Conservation (phyloP, 1,140 invertebrate species). For the Glossosoma conforme region DNA sequence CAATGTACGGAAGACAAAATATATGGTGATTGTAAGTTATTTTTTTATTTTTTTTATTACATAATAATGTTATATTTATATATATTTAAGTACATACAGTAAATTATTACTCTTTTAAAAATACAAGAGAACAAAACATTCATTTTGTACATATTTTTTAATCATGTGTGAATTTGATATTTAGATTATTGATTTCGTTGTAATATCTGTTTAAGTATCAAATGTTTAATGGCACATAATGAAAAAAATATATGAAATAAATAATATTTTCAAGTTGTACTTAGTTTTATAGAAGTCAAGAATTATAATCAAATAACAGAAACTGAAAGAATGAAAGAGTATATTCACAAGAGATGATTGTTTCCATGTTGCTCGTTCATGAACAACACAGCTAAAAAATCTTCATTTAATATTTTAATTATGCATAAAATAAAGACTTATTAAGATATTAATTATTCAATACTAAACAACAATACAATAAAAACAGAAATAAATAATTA, state of each 20-base stretch:
- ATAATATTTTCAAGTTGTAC: too few species aligned
- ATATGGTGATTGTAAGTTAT: slow-evolving; percentile 9
- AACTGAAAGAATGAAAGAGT: too few species aligned
- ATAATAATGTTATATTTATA: neutral
- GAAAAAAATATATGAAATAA: too few species aligned
- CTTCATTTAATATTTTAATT: too few species aligned
- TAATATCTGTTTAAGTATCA: slow-evolving; percentile 1
- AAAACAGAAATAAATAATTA: too few species aligned
- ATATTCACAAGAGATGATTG: too few species aligned
- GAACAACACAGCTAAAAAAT: too few species aligned
- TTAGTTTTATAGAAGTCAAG: neutral
- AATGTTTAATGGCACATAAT: neutral
- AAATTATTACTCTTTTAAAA: neutral
- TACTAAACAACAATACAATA: too few species aligned
- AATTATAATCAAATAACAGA: too few species aligned
- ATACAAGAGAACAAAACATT: neutral
- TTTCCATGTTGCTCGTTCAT: too few species aligned
- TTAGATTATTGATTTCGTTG: slow-evolving; percentile 11
- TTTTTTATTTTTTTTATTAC: neutral
- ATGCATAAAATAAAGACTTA: too few species aligned
- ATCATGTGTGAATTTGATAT: slow-evolving; percentile 12
- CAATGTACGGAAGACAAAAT: neutral
- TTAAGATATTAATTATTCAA: too few species aligned
- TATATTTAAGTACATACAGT: neutral
- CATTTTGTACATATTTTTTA: neutral